These are phyloP conservation scores for Anas bernieri DNA, from an alignment of 2,797 vertebrate genomes.

Conservation along the genomic window DNA sequence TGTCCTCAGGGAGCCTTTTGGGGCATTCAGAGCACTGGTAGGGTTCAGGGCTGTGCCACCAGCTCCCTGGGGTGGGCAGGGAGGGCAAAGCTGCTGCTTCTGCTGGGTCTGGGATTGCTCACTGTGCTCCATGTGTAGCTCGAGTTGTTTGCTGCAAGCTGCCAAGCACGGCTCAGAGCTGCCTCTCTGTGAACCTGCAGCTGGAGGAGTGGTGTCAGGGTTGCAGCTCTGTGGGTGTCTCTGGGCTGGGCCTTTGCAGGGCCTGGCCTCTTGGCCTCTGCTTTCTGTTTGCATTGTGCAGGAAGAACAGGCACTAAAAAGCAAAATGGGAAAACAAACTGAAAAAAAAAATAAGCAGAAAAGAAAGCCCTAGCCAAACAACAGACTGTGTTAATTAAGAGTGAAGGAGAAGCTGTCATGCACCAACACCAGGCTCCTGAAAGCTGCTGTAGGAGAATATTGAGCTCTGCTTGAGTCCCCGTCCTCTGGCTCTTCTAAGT, in stretches of 20 bases:
- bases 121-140: not conserved
- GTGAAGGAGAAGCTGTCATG: not conserved
- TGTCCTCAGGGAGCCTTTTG: not conserved
- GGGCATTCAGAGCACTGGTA: not conserved
- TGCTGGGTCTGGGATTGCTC: no score
- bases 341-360: not conserved
- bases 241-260: not conserved
- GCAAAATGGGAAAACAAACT: not conserved
- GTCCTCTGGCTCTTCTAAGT: not conserved
- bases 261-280: not conserved
- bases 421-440: not conserved
- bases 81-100: fast-evolving
- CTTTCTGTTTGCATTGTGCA: not conserved
- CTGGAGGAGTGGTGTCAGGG: not conserved
- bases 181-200: not conserved
- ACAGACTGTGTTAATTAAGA: not conserved
- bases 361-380: not conserved
- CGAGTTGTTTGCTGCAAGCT: not conserved
- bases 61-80: not conserved
- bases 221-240: not conserved
- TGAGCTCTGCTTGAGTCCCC: not conserved
- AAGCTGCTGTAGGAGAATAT: not conserved
- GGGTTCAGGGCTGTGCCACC: not conserved
- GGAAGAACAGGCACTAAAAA: not conserved
- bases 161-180: not conserved